These are phyloP conservation scores for Diarsia mendica DNA, from an alignment of 2,888 invertebrate genomes.

Conservation along the genomic window DNA sequence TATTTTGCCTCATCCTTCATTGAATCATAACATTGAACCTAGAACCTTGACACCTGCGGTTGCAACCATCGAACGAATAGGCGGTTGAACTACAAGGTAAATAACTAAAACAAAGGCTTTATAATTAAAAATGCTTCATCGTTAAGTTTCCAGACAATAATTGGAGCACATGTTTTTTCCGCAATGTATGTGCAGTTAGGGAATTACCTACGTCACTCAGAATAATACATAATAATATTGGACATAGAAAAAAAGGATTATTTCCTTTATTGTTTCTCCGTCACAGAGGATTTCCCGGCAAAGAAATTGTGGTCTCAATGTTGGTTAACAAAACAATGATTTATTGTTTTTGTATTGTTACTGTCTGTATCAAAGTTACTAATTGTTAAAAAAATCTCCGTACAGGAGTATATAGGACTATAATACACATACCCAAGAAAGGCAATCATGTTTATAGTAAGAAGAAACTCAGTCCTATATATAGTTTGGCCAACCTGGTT, in stretches of 20 bases:
- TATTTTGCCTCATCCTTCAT: not conserved
- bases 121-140: slow-evolving; percentile 3
- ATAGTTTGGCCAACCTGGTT: too few relatives aligned
- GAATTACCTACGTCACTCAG: slow-evolving; percentile 14
- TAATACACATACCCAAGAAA: not conserved
- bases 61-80: not conserved
- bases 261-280: not conserved
- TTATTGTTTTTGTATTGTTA: not conserved
- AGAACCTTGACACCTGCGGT: slow-evolving; percentile 9
- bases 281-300: not conserved
- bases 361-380: too few relatives aligned
- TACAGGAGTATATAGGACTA: not conserved
- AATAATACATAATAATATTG: not conserved
- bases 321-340: not conserved
- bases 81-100: slow-evolving; percentile 10
- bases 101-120: not conserved
- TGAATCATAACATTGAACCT: slow-evolving; percentile 8
- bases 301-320: not conserved
- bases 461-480: too few relatives aligned
- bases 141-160: not conserved
- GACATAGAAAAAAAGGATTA: not conserved
- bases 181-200: slow-evolving; percentile 4
- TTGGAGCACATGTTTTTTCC: slow-evolving; percentile 17
- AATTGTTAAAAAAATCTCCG: not conserved
- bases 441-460: too few relatives aligned